A percentile compares a stretch with the other conserved stretches of the same genome.
These are phyloP conservation scores for Calliphora vomitoria DNA, from an alignment of 2,888 invertebrate genomes.

Conservation along the genomic window DNA sequence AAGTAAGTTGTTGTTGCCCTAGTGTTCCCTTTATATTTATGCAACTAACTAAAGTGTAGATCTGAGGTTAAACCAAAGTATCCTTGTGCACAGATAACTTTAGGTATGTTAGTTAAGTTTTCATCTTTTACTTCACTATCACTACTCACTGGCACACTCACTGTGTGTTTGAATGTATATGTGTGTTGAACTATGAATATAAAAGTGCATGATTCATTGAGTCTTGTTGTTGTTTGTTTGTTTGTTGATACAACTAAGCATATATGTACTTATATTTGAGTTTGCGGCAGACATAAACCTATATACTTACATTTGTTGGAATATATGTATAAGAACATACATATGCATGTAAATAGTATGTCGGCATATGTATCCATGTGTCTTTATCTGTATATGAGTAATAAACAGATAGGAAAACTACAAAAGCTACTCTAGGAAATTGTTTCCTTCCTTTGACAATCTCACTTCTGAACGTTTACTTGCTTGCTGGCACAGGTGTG, in stretches of 20 bases:
- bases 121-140: slow-evolving; percentile 34
- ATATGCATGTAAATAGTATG: background rate
- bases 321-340: too few species aligned
- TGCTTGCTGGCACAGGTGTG: background rate
- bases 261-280: background rate
- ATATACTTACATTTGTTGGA: background rate
- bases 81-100: slow-evolving; percentile 50
- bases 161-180: background rate
- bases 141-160: slow-evolving; percentile 9
- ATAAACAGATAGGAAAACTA: slow-evolving; percentile 49
- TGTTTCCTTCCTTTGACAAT: slow-evolving; percentile 63
- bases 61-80: slow-evolving; percentile 63
- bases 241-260: slow-evolving; percentile 19
- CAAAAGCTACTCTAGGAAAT: slow-evolving; percentile 57
- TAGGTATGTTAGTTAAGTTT: slow-evolving; percentile 55
- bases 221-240: slow-evolving; percentile 37
- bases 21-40: slow-evolving; percentile 31
- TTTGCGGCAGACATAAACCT: background rate
- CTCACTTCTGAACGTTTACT: slow-evolving; percentile 1
- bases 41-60: slow-evolving; percentile 55
- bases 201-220: slow-evolving; percentile 55
- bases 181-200: slow-evolving; percentile 19
- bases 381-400: background rate
- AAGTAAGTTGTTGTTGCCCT: slow-evolving; percentile 9
- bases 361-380: background rate